Evolutionary conservation across 2,113 vertebrate genomes (phyloP).

Genomic region (Motacilla tschutschensis): DNA sequence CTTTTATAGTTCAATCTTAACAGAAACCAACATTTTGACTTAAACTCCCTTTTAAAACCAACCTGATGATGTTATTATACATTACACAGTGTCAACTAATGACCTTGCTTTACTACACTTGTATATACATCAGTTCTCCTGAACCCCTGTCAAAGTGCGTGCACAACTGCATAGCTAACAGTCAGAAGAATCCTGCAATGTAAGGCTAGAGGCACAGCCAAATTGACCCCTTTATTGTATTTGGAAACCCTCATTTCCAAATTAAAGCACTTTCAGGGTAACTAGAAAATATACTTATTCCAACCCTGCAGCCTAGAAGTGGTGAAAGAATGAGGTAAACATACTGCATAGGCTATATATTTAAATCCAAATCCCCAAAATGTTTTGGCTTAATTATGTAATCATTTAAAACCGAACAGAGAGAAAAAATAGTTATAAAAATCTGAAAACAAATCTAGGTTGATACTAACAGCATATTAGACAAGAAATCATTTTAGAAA

Average conservation of each 20-base stretch:
- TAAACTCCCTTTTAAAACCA: constrained; percentile 6
- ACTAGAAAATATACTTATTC: neutral
- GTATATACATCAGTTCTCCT: neutral
- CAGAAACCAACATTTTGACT: neutral
- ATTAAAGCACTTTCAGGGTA: constrained; percentile 9
- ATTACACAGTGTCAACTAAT: neutral
- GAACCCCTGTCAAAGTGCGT: neutral
- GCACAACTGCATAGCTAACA: constrained; percentile 10
- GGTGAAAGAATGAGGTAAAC: constrained; percentile 17
- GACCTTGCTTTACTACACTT: neutral
- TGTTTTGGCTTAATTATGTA: neutral
- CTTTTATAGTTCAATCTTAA: neutral
- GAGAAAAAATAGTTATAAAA: neutral
- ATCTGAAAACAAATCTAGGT: neutral
- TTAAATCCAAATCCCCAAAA: neutral
- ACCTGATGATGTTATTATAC: neutral
- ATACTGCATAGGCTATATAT: constrained; percentile 17
- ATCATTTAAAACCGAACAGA: neutral
- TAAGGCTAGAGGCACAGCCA: neutral
- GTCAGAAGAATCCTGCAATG: neutral
- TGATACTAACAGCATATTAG: neutral
- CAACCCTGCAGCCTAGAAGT: neutral
- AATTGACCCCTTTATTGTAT: neutral
- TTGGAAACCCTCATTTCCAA: neutral
- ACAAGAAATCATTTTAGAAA: neutral